These are phyloP conservation scores for Morpho deidamia DNA, from an alignment of 2,888 invertebrate species.

Conservation along the genomic window DNA sequence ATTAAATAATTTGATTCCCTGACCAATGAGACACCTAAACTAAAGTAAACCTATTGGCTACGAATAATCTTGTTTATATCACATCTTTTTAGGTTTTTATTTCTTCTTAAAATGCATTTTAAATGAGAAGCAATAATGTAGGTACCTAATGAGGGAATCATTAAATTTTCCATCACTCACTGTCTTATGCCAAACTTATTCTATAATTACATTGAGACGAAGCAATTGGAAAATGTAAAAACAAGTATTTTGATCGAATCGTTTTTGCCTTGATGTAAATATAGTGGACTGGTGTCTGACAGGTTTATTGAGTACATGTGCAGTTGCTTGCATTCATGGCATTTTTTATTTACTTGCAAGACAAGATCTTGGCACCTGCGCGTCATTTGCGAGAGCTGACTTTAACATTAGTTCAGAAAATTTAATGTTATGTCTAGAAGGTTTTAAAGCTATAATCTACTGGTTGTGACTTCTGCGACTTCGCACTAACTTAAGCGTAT, in stretches of 20 bases:
- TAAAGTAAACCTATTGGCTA: background rate
- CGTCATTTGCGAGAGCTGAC: conserved; percentile 3
- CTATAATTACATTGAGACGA: background rate
- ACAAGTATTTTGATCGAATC: conserved; percentile 12
- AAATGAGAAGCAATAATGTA: background rate
- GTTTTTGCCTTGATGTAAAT: conserved; percentile 24
- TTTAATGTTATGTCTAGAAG: no score
- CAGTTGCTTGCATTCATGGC: conserved; percentile 24
- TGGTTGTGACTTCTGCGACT: no score
- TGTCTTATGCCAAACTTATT: background rate
- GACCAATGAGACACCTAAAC: background rate
- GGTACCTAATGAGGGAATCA: background rate
- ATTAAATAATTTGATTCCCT: background rate
- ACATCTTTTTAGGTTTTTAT: no score
- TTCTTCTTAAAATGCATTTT: background rate
- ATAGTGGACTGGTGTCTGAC: conserved; percentile 23
- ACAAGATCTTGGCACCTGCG: conserved; percentile 17
- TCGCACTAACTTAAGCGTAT: no score
- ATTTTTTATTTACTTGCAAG: conserved; percentile 23
- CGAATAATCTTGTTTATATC: no score
- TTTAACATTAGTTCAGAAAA: no score
- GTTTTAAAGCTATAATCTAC: no score
- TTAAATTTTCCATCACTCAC: background rate
- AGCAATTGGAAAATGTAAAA: conserved; percentile 4
- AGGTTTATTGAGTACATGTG: conserved; percentile 27